Conservation (phyloP, 2,113 vertebrate species). For the Zapus hudsonius region DNA sequence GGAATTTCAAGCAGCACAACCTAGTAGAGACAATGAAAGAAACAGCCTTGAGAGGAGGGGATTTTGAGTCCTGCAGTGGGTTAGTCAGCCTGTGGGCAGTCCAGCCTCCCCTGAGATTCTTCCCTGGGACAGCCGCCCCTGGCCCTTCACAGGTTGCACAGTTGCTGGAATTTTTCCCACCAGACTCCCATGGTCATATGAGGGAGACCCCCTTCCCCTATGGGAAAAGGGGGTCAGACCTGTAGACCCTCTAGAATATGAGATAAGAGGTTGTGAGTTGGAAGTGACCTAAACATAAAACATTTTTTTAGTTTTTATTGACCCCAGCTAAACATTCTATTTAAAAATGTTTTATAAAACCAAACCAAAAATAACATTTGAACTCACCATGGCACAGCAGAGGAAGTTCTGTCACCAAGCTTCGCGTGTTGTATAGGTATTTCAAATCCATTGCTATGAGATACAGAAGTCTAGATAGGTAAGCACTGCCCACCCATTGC, state of each 20-base stretch:
- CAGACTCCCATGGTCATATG: neutral
- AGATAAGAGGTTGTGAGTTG: neutral
- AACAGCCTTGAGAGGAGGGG: conserved; percentile 1
- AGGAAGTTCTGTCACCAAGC: too few species aligned
- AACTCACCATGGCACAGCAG: neutral
- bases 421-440: conserved; percentile 9
- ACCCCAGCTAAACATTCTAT: conserved; percentile 28
- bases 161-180: neutral
- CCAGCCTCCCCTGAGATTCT: conserved; percentile 39
- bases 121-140: neutral
- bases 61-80: neutral
- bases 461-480: neutral
- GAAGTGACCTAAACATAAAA: neutral
- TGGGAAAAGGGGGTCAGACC: neutral
- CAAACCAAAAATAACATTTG: neutral
- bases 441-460: neutral
- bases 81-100: conserved; percentile 10
- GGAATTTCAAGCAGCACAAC: conserved; percentile 26
- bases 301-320: conserved; percentile 15
- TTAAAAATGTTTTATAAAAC: conserved; percentile 22
- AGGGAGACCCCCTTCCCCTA: neutral
- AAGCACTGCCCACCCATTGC: neutral
- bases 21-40: neutral
- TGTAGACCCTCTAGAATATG: neutral
- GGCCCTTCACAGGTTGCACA: conserved; percentile 22